Conservation (phyloP, 1,140 invertebrate genomes). For the Thaumatotibia leucotreta region DNA sequence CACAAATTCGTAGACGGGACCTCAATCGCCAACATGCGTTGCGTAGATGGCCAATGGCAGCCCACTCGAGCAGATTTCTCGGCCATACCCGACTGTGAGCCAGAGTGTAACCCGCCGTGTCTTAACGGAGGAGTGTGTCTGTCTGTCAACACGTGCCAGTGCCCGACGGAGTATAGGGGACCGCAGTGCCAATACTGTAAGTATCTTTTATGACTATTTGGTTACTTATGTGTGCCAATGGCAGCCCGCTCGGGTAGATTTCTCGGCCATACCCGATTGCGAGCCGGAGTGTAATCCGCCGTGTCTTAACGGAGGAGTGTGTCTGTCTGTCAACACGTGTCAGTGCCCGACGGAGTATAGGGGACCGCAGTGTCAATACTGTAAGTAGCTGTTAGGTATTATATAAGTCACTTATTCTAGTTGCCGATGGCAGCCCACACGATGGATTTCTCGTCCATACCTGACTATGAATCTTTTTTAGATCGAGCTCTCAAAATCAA, state of each 20-base stretch:
- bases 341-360: constrained; percentile 84
- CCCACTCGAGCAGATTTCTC: constrained; percentile 78
- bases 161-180: constrained; percentile 83
- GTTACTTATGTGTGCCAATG: constrained; percentile 76
- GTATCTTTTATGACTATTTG: constrained; percentile 39
- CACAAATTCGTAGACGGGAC: constrained; percentile 83
- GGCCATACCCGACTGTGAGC: constrained; percentile 80
- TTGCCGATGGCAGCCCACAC: constrained; percentile 80
- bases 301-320: constrained; percentile 81
- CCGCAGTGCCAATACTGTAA: constrained; percentile 87
- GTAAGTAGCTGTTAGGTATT: constrained; percentile 78
- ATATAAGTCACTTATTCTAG: too few species aligned
- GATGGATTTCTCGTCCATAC: constrained; percentile 69
- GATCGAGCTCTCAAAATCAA: too few species aligned
- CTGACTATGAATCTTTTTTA: constrained; percentile 35
- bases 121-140: constrained; percentile 87
- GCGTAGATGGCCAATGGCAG: constrained; percentile 81
- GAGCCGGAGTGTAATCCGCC: too few species aligned
- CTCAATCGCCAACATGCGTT: constrained; percentile 78
- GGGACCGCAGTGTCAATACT: constrained; percentile 86
- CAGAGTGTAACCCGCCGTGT: constrained; percentile 85
- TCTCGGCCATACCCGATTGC: constrained; percentile 50
- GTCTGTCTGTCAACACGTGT: constrained; percentile 84
- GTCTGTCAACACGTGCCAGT: constrained; percentile 85
- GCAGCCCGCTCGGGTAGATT: constrained; percentile 77